Conservation (phyloP, 2,888 invertebrate species). For the Sipha maydis region DNA sequence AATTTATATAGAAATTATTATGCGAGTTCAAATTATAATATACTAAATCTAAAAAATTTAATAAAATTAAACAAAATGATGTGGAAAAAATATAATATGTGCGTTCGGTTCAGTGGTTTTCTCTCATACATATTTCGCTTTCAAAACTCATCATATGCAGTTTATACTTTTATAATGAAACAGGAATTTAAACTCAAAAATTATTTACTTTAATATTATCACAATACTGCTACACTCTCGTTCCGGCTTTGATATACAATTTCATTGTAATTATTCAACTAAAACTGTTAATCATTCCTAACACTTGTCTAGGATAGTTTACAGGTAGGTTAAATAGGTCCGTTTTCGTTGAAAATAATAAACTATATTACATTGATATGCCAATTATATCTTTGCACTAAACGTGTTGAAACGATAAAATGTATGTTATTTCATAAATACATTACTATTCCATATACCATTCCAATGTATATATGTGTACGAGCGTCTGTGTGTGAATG, state of each 20-base stretch:
- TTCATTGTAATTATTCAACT: too few relatives aligned
- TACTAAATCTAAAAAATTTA: too few relatives aligned
- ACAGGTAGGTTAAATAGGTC: too few relatives aligned
- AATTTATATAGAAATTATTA: too few relatives aligned
- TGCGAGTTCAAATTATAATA: too few relatives aligned
- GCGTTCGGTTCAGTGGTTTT: background rate
- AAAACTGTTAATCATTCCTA: too few relatives aligned
- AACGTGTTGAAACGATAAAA: background rate
- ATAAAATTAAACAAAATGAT: too few relatives aligned
- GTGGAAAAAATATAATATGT: too few relatives aligned
- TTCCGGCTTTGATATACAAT: background rate
- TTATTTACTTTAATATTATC: background rate
- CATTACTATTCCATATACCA: background rate
- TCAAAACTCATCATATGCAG: background rate
- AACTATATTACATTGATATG: conserved; percentile 7
- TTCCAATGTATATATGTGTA: background rate
- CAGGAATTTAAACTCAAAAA: background rate
- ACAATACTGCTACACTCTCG: background rate
- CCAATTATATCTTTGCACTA: background rate
- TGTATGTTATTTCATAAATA: background rate
- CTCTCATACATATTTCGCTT: background rate
- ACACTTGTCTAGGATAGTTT: too few relatives aligned
- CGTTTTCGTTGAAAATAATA: background rate
- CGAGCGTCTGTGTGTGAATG: background rate
- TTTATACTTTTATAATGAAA: background rate